Evolutionary conservation across 2,888 invertebrate species (phyloP), one percentile per base, ranked within the genome.

Genomic region (Synanthedon andrenaeformis): DNA sequence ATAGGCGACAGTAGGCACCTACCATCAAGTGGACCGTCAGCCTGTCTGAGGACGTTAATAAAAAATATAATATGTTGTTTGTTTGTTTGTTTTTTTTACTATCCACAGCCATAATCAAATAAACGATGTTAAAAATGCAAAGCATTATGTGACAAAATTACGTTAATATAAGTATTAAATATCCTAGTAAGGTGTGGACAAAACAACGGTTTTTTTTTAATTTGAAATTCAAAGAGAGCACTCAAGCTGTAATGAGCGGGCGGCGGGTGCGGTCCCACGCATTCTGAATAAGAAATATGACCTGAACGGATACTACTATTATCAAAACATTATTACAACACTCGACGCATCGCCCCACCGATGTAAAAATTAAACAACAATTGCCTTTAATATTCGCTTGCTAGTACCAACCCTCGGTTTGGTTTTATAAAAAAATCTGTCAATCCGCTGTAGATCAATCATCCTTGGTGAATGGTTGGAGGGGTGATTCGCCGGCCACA

Each of bases 321-420:
- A 87, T 85, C 85, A 86, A 85, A 87, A 87, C 86, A 85, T 86
- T 86, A 87, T 86, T 87, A 87, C 86, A 85, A 85, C 86, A 87
- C 87, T 87, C 83, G 69, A 82, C 72, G 74, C 78, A 73, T 74
- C 79, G 73, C 84, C 86, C 86, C 76, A 76, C 78, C 62, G 79
- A 79, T 77, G 77, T 85, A 83, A 86, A 86, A 87, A 86, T 87
- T 86, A 85, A 85, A 86, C 85, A 86, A 87, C 87, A 87, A 87
- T 87, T 86, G 87, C 85, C 86, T 86, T 85, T 86, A 86, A 86
- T 86, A 86, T 80, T 83, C 82, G 78, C 78, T 80, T 67, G 74
- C 76, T 72, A 76, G 78, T 79, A 70, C 74, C 70, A 67, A 78
- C 78, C 81, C 77, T 74, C 70, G 70, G 69, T 55, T 76, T 79